Base-by-base conservation (phyloP, 2,797 vertebrate genomes). In the Mycteria americana region DNA sequence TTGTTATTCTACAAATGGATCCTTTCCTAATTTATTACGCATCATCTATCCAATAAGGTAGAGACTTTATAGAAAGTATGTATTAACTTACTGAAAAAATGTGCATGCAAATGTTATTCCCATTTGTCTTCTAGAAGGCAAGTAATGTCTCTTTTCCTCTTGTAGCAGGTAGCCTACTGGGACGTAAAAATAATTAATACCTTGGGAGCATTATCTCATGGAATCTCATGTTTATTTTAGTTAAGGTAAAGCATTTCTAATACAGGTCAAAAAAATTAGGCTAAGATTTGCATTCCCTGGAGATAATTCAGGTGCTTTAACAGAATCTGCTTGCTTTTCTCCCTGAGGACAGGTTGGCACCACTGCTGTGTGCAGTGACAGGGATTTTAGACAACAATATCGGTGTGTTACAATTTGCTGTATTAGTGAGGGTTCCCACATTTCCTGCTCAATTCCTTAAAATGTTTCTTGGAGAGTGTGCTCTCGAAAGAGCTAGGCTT, bases 51-150 rank as follows among this genome's bases (percentile, higher is more conserved):
- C 51, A 65, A 27, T 88, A 81, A 76, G 39, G 70, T 35, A 30
- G 62, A 67, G 45, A 43, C 51, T 67, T 85, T 33, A 80, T 31
- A 45, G 41, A 88, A 81, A 0, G 1, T 85, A 33, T 73, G 27
- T 45, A 39, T 72, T 64, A 88, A 68, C 18, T 70, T 70, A 30
- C 39, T 68, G 81, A 57, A 78, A 95, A 91, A 89, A 77, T 33
- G 37, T 7, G 5, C 12, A 21, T 57, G 46, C 35, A 85, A 88
- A 68, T 67, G 53, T 74, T 89, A 41, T n/a, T 91, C 21, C 37
- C 18, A 24, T 91, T 85, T 91, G 35, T 93, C 75, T 96, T 92
- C 51, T 80, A 56, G 72, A 70, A 87, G 39, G 53, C 59, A 93
- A 73, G 88, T 80, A 88, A 68, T 27, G 39, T 63, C 56, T 74